Conservation (phyloP, 2,888 invertebrate species). For the Palloptera scutellata region DNA sequence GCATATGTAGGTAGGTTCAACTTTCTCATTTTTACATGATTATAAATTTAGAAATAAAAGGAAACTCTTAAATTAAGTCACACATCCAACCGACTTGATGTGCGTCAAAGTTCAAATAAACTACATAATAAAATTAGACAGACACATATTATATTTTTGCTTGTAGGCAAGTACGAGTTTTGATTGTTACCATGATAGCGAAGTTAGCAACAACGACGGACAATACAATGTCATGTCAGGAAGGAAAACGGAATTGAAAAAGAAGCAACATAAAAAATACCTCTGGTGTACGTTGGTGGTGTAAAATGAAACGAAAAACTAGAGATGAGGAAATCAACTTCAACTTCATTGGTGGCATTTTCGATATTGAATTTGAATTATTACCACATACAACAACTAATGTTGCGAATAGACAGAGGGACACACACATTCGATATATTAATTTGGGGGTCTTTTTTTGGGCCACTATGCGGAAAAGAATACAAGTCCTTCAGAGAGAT, state of each 20-base stretch:
- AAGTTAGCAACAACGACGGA: not conserved
- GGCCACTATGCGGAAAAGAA: not conserved
- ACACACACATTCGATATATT: not conserved
- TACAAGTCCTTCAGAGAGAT: not conserved
- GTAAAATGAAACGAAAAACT: not conserved
- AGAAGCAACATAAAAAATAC: not conserved
- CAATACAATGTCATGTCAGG: not conserved
- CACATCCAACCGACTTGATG: not conserved
- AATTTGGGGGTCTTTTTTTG: not conserved
- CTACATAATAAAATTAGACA: not conserved
- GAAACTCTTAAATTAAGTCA: too few relatives aligned
- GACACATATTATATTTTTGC: constrained; percentile 21
- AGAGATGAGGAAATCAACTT: not conserved
- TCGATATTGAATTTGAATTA: constrained; percentile 30
- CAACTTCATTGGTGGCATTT: constrained; percentile 26
- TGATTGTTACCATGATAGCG: not conserved
- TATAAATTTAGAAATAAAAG: too few relatives aligned
- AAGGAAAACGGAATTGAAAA: not conserved
- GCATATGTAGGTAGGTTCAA: too few relatives aligned
- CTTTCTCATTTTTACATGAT: too few relatives aligned
- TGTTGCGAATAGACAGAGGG: too few relatives aligned
- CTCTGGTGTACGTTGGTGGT: not conserved
- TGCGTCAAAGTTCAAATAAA: constrained; percentile 15
- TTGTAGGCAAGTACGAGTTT: constrained; percentile 16
- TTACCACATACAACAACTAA: not conserved